Conservation (phyloP, 2,888 invertebrate genomes). For the Hyposoter dolosus region DNA sequence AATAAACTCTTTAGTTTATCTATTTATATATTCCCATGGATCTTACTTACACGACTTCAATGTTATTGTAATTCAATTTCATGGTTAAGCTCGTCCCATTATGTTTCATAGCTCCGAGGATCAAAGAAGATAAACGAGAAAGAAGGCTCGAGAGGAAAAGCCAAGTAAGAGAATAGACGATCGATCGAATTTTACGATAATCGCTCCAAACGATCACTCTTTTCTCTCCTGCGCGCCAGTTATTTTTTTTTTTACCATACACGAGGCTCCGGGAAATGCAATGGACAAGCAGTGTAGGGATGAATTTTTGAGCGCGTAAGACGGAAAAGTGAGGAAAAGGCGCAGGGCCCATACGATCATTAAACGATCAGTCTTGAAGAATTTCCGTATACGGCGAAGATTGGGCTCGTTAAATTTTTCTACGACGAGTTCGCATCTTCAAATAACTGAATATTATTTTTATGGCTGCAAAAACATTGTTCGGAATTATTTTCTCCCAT, state of each 20-base stretch:
- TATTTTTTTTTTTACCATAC: neutral
- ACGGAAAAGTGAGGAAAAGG: neutral
- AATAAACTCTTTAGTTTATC: neutral
- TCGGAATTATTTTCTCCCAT: neutral
- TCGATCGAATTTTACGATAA: constrained; percentile 56
- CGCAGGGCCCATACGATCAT: neutral
- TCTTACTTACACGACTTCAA: constrained; percentile 6
- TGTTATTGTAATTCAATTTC: constrained; percentile 39
- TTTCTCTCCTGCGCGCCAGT: neutral
- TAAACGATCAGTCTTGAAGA: neutral
- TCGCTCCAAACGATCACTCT: constrained; percentile 32
- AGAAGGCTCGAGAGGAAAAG: constrained; percentile 9
- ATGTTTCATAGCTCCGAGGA: constrained; percentile 15
- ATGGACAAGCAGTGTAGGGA: neutral
- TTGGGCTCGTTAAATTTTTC: constrained; percentile 21
- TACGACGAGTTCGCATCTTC: neutral
- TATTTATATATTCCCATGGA: constrained; percentile 10
- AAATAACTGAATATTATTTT: neutral
- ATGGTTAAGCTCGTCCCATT: constrained; percentile 1
- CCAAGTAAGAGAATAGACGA: constrained; percentile 48
- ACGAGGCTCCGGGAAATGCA: constrained; percentile 2
- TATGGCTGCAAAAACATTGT: constrained; percentile 11
- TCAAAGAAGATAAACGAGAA: constrained; percentile 36
- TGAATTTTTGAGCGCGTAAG: neutral
- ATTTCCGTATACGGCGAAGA: constrained; percentile 12